A percentile compares a stretch with the other conserved stretches of the same genome.
phyloP scores from a whole-genome alignment of 2,797 vertebrate genomes.

The Enteromius fasciolatus region DNA sequence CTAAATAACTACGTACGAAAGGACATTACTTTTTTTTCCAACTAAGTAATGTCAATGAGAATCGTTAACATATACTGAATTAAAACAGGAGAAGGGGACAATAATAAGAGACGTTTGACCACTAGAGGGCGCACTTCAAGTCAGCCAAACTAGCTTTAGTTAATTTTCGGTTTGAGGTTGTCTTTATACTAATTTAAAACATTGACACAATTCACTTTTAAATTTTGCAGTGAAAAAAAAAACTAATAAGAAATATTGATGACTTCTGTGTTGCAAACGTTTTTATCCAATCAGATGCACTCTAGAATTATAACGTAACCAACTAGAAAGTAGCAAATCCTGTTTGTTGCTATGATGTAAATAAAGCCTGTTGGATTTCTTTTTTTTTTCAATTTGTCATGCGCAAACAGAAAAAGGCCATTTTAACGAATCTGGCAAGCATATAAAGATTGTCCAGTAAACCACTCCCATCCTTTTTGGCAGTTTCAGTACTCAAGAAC shows the following conservation, averaged over 20 bases:
- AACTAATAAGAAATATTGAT: neutral
- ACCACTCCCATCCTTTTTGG: conserved; percentile 6
- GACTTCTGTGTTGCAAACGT: neutral
- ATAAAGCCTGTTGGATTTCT: neutral
- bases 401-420: neutral
- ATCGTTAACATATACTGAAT: neutral
- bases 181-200: neutral
- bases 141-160: neutral
- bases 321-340: neutral
- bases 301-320: neutral
- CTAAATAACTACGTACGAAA: neutral
- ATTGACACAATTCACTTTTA: neutral
- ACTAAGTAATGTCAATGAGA: neutral
- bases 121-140: neutral
- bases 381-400: neutral
- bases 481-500: neutral
- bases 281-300: neutral
- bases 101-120: neutral
- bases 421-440: neutral
- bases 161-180: neutral
- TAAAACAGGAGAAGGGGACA: neutral
- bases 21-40: neutral
- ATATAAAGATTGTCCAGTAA: neutral
- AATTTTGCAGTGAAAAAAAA: neutral
- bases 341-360: neutral